These are phyloP conservation scores for Gnatocerus cornutus DNA, from an alignment of 2,888 invertebrate species.

Conservation along the genomic window DNA sequence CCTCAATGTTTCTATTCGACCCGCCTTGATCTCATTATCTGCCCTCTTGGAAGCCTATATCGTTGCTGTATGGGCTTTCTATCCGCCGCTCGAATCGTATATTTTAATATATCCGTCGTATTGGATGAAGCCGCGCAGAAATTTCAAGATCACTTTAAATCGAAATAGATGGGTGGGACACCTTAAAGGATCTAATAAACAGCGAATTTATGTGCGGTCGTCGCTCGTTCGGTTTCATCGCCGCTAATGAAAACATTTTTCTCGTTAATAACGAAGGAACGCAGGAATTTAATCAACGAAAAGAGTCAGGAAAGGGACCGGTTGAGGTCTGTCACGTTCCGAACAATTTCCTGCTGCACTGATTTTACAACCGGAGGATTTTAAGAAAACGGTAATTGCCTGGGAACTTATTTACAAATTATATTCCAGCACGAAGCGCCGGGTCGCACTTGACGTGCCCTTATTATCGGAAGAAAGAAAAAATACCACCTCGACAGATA, in stretches of 20 bases:
- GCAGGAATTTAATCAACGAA: slow-evolving; percentile 38
- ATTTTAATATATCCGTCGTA: slow-evolving; percentile 55
- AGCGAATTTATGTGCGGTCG: slow-evolving; percentile 37
- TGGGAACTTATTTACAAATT: slow-evolving; percentile 30
- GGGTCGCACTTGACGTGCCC: too few relatives aligned
- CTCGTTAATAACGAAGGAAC: slow-evolving; percentile 30
- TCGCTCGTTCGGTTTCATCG: slow-evolving; percentile 16
- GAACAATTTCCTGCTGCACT: slow-evolving; percentile 30
- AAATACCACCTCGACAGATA: too few relatives aligned
- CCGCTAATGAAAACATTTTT: slow-evolving; percentile 28
- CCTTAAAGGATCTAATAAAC: slow-evolving; percentile 42
- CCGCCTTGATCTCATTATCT: slow-evolving; percentile 60
- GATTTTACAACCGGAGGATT: slow-evolving; percentile 37
- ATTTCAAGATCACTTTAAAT: slow-evolving; percentile 47
- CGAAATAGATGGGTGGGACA: slow-evolving; percentile 42
- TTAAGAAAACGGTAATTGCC: slow-evolving; percentile 36
- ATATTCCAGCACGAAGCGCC: slow-evolving; percentile 4
- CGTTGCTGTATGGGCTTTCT: slow-evolving; percentile 52
- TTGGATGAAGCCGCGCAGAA: slow-evolving; percentile 42
- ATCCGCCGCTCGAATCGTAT: slow-evolving; percentile 51
- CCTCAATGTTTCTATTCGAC: slow-evolving; percentile 57
- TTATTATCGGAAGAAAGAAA: too few relatives aligned
- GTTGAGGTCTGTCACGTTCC: slow-evolving; percentile 16
- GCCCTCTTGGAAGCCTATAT: slow-evolving; percentile 54
- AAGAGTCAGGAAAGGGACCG: slow-evolving; percentile 3